A percentile compares a stretch with the other conserved stretches of the same genome.
These are phyloP conservation scores for Rostratula benghalensis DNA, from an alignment of 2,113 vertebrate species.

Conservation along the genomic window DNA sequence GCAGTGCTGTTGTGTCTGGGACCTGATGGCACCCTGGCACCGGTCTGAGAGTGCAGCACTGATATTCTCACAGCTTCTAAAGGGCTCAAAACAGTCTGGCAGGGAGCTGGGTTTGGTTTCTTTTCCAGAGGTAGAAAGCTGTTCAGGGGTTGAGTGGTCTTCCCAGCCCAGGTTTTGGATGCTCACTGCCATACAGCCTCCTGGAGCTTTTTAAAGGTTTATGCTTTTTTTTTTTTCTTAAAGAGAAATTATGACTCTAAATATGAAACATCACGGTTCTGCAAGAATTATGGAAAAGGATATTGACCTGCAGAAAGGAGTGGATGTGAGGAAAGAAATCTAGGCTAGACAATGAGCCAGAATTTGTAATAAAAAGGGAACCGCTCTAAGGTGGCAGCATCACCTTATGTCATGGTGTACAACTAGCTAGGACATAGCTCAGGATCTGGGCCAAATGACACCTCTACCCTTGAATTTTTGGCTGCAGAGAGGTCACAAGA, in stretches of 20 bases:
- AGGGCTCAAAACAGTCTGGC: not conserved
- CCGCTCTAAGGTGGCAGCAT: not conserved
- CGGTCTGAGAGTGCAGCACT: not conserved
- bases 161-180: not conserved
- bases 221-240: not conserved
- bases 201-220: not conserved
- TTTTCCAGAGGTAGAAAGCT: not conserved
- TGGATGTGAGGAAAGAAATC: not conserved
- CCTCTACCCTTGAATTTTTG: not conserved
- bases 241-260: not conserved
- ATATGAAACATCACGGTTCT: not conserved
- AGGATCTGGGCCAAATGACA: not conserved
- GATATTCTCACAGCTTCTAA: not conserved
- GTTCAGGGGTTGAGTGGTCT: not conserved
- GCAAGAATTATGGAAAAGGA: not conserved
- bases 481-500: not conserved
- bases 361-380: not conserved
- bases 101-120: not conserved
- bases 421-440: not conserved
- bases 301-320: not conserved
- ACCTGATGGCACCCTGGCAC: not conserved
- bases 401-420: not conserved
- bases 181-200: not conserved
- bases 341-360: not conserved
- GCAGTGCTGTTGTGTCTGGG: not conserved